phyloP scores from a whole-genome alignment of 1,140 invertebrate species.

The Brachionus rubens region DNA sequence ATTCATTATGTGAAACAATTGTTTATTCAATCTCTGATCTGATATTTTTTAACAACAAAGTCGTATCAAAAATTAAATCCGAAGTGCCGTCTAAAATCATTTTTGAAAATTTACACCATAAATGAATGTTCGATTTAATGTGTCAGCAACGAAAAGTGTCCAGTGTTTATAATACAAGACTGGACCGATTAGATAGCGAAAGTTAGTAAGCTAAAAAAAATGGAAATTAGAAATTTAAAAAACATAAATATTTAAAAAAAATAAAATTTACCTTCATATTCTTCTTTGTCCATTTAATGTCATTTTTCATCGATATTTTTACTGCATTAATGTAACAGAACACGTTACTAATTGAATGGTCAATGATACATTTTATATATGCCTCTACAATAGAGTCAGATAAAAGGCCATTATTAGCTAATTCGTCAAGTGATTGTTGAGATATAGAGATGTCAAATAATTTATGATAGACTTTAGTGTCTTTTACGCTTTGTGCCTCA shows the following conservation, averaged over 20 bases:
- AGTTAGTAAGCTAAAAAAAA: neutral
- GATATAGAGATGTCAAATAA: neutral
- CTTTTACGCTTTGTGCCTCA: too few relatives aligned
- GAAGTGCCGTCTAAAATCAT: too few relatives aligned
- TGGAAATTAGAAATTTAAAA: too few relatives aligned
- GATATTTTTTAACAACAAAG: too few relatives aligned
- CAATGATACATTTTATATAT: neutral
- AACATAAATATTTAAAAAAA: too few relatives aligned
- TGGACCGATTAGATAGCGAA: neutral
- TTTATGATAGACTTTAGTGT: neutral
- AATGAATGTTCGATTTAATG: neutral
- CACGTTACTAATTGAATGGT: neutral
- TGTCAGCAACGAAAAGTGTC: neutral
- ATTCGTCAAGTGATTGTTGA: neutral
- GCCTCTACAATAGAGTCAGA: neutral
- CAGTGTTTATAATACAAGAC: neutral
- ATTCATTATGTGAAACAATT: too few relatives aligned
- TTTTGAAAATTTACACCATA: too few relatives aligned
- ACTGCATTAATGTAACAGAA: neutral
- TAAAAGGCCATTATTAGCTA: neutral
- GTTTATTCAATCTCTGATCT: too few relatives aligned
- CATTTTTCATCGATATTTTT: neutral
- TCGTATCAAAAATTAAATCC: too few relatives aligned
- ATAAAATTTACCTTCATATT: neutral
- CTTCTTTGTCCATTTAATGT: neutral